Base-by-base conservation (phyloP, 2,888 invertebrate species). In the Diplazon laetatorius region DNA sequence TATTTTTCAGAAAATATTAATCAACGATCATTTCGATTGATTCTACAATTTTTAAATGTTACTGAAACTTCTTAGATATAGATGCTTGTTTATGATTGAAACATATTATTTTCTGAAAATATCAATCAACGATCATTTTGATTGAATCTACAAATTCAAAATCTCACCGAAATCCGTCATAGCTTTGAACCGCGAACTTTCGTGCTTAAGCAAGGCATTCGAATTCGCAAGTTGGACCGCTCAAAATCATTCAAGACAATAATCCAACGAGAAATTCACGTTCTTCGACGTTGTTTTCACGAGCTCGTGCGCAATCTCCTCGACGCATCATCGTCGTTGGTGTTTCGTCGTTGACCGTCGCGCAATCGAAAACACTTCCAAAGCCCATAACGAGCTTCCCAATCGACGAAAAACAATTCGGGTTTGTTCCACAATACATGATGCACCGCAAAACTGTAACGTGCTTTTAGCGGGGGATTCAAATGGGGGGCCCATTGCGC, bases 401-500 rank as follows among this genome's bases (percentile, higher is more conserved):
- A 94, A 84, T 94, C 94, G 77, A 94, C 93, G 76, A 94, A 94
- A 85, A 93, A 94, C 12, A 94, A 87, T 5, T 94, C 93, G 0
- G 93, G 93, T 73, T 94, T 94, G 82, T 94, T 92, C 93, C 93
- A 93, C 0, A 93, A 91, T 1, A 94, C 90, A 73, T 94, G 93
- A 82, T 93, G 93, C 12, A 92, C 89, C 0, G 93, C 92, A 63
- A 93, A 92, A 42, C 91, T 91, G 84, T 94, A 94, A 18, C 87
- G 86, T 0, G 91, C 88, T 83, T 92, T 91, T 39, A 94, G 82
- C 0, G 94, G 94, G 0, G 94, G 94, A 87, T 94, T 94, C 4
- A 94, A 87, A 83, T 94, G 93, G 0, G 94, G 94, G 0, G 94
- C 94, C 87, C 93, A 93, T 68, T 93, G 92, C 0, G 94, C 93